Evolutionary conservation across 2,113 vertebrate species (phyloP).

Genomic region (Bettongia penicillata): DNA sequence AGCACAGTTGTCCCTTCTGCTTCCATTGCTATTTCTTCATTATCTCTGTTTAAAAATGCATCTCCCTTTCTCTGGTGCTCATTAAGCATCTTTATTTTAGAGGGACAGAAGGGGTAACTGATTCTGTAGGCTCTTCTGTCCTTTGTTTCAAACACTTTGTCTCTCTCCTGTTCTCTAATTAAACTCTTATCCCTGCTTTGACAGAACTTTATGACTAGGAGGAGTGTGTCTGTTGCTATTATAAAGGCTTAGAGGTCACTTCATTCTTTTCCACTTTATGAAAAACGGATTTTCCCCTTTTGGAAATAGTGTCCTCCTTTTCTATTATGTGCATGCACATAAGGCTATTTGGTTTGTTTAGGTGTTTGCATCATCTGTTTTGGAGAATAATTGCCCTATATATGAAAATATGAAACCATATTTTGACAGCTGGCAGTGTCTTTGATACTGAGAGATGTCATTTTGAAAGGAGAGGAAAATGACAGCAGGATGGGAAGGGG

Average conservation of each 20-base stretch:
- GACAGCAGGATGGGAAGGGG: not conserved
- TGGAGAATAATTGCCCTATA: not conserved
- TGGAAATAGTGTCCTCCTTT: not conserved
- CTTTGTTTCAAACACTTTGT: constrained; percentile 24
- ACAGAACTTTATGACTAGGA: not conserved
- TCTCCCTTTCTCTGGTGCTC: constrained; percentile 68
- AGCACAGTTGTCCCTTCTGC: not conserved
- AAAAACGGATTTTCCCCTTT: not conserved
- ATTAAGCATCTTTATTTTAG: not conserved
- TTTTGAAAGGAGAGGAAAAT: not conserved
- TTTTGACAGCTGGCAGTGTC: constrained; percentile 78
- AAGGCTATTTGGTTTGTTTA: constrained; percentile 22
- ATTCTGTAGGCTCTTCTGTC: constrained; percentile 45
- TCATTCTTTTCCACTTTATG: constrained; percentile 50
- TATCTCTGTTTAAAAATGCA: constrained; percentile 58
- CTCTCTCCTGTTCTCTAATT: constrained; percentile 24
- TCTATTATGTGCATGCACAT: not conserved
- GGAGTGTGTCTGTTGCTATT: constrained; percentile 58
- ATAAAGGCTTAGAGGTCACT: constrained; percentile 58
- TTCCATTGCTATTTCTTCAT: not conserved
- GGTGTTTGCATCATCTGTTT: constrained; percentile 52
- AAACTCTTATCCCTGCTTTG: not conserved
- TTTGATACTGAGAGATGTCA: constrained; percentile 55
- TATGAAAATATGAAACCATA: constrained; percentile 57
- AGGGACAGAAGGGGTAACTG: not conserved